Conservation (phyloP, 2,797 vertebrate species). For the Miichthys miiuy region DNA sequence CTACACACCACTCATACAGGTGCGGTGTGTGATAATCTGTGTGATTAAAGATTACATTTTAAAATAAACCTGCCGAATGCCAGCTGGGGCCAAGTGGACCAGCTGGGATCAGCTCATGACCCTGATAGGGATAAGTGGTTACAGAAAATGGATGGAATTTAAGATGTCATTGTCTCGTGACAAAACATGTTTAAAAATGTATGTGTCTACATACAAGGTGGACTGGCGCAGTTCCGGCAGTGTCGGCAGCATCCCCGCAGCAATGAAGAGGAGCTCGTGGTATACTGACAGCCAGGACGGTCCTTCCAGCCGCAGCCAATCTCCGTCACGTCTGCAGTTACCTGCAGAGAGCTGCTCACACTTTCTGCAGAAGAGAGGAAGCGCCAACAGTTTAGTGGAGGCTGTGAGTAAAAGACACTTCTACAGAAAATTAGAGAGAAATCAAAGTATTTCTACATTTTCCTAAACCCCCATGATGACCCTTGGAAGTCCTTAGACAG, state of each 20-base stretch:
- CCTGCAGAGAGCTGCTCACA: constrained; percentile 87
- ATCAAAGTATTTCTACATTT: background rate
- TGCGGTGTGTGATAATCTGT: constrained; percentile 18
- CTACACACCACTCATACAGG: constrained; percentile 93
- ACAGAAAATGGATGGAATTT: too few relatives aligned
- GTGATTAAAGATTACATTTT: background rate
- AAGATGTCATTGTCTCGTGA: background rate
- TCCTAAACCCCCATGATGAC: background rate
- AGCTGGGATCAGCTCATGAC: too few relatives aligned
- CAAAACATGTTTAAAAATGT: background rate
- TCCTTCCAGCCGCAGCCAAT: constrained; percentile 85
- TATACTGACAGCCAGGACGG: constrained; percentile 90
- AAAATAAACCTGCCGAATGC: background rate
- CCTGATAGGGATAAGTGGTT: too few relatives aligned
- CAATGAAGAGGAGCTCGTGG: constrained; percentile 93
- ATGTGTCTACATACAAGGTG: constrained; percentile 75
- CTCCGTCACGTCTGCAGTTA: constrained; percentile 90
- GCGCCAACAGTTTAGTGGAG: constrained; percentile 96
- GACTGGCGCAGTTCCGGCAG: constrained; percentile 90
- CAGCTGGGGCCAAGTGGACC: too few relatives aligned
- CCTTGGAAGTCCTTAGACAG: background rate
- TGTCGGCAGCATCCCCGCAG: constrained; percentile 88
- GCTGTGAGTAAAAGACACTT: constrained; percentile 87
- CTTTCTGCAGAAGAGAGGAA: constrained; percentile 92
- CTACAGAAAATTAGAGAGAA: background rate